Base-by-base conservation (phyloP, 1,140 invertebrate species). In the Trigoniulus corallinus region DNA sequence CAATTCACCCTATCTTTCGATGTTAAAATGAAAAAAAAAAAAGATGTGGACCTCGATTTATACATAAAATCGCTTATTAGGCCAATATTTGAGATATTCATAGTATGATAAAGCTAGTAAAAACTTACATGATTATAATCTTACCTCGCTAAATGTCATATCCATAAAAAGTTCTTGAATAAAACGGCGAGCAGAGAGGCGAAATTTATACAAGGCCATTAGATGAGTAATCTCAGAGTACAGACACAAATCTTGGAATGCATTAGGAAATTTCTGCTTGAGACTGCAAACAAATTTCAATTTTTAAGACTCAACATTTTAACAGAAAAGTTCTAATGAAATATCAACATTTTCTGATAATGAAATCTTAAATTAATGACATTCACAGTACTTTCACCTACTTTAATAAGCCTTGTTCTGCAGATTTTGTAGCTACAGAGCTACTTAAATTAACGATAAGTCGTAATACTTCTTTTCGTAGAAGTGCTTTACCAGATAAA, bases 141-240 rank as follows among this genome's bases (percentile, higher is more conserved):
- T 59, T 65, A 76, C 74, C 64, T 73, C 67, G 47, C 81, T 78
- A 60, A 88, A 89, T 58, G 75, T 74, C 21, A 87, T 68, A 62
- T 96, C 91, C 27, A 91, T 73, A 67, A 97, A 97, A 3, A 97
- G 69, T 68, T 97, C 92, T 65, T 97, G 91, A 18, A 96, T 68
- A 66, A 96, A 91, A 55, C 88, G 75, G 21, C 92, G 72, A 1
- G 88, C 79, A 48, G 74, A 74, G 54, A 94, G 72, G 55, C 88
- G 76, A 62, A 91, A 93, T 22, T 80, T 81, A 62, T 80, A 83
- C 27, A 75, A 74, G 0, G 80, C 77, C 29, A 96, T 66, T 45
- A 87, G 70, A 52, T 77, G 76, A 62, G 84, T 83, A 3, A 94
- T 80, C 66, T 96, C 92, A 1, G 87, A 92, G 67, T 93, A 97